A percentile compares a stretch with the other conserved stretches of the same genome.
phyloP scores from a whole-genome alignment of 2,797 vertebrate genomes.

The Remorina albescens region DNA sequence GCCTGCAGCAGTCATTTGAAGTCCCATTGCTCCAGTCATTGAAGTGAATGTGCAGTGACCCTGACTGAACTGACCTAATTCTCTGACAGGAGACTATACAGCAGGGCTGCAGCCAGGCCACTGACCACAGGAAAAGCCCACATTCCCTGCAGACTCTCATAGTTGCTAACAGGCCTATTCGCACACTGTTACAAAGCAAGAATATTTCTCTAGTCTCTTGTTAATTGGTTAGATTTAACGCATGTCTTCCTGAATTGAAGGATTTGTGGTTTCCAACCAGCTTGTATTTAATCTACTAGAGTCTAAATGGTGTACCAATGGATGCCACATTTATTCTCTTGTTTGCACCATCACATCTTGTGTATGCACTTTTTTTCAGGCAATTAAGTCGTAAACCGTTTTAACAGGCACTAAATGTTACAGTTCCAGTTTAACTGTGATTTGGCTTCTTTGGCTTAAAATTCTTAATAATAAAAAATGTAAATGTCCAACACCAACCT shows the following conservation, averaged over 20 bases:
- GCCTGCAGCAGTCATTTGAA: slow-evolving; percentile 69
- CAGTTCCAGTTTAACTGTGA: background rate
- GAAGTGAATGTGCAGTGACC: slow-evolving; percentile 81
- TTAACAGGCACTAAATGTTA: background rate
- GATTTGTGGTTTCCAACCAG: slow-evolving; percentile 12
- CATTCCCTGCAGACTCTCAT: slow-evolving; percentile 48
- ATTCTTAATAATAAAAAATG: background rate
- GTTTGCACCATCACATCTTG: slow-evolving; percentile 7
- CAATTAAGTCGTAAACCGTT: no score
- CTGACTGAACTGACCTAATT: slow-evolving; percentile 81
- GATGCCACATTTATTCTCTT: slow-evolving; percentile 9
- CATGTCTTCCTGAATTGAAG: background rate
- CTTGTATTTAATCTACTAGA: slow-evolving; percentile 14
- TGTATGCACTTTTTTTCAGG: background rate
- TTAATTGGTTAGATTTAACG: slow-evolving; percentile 18
- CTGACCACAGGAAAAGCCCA: slow-evolving; percentile 58
- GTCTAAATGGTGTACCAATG: background rate
- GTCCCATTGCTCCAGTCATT: slow-evolving; percentile 71
- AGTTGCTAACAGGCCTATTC: slow-evolving; percentile 64
- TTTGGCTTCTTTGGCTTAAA: background rate
- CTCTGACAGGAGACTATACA: slow-evolving; percentile 74
- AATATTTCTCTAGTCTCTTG: background rate
- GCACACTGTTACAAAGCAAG: slow-evolving; percentile 28
- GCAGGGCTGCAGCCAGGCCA: slow-evolving; percentile 54
- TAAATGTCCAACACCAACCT: background rate